Evolutionary conservation across 2,888 invertebrate species (phyloP), one percentile per base, ranked within the genome.

Genomic region (Ophion obscuratus): DNA sequence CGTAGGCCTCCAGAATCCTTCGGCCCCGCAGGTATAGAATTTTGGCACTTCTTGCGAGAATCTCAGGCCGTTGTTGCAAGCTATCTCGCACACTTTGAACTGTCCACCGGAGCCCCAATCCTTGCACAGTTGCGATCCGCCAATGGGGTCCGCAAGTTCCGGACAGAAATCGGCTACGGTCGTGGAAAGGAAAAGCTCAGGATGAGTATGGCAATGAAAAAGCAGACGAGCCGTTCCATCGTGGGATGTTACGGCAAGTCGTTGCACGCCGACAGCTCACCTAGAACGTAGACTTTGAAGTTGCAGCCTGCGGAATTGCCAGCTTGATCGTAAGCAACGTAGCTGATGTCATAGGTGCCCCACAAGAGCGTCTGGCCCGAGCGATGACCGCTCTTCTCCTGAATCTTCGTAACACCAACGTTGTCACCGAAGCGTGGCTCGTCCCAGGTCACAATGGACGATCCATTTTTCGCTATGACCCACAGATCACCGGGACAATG

Each of bases 1-100:
- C 0, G 98, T 98, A 75, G 99, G 99, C 89, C 98, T 95, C 99
- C 99, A 99, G 94, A 98, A 98, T 62, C 99, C 99, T 96, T 99
- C 99, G 78, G 97, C 98, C n/a, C 99, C 99, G 92, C 99, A 99
- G 0, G 98, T 98, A 94, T 99, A 99, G 95, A 99, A 99, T 89
- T 98, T 97, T 0, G 99, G 99, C n/a, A 99, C 97, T 81, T 97
- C 96, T 92, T 98, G 97, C 0, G 99, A 98, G 95, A 99, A 99
- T 89, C 97, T 95, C 7, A 98, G 95, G n/a, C 98, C 98, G 82
- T 96, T 94, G 89, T 98, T 97, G 91, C 98, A 98, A 71, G 96
- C 95, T 85, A 98, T 98, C 94, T 98, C 98, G 93, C 99, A 99
- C 1, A 99, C 97, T 95, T 98, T 98, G 94, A 98, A 99, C 92